Percentiles rank a stretch among this genome's conserved stretches.
Conservation (phyloP, 2,113 vertebrate genomes). For the Diadophis punctatus region DNA sequence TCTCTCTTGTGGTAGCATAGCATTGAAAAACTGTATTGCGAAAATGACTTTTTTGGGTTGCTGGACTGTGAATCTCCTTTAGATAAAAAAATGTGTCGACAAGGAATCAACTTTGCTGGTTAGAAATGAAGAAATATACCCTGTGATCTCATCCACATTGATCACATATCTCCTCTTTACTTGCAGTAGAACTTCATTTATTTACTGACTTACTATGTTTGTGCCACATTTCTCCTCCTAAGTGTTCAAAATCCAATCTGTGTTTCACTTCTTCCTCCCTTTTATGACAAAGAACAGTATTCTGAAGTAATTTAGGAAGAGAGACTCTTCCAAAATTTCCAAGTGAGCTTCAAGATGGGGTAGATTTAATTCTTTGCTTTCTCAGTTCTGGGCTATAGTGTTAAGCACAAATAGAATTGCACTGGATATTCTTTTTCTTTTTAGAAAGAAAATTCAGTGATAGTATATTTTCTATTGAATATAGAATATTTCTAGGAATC, state of each 20-base stretch:
- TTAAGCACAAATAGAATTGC: not conserved
- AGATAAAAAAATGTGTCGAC: not conserved
- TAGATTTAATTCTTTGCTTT: not conserved
- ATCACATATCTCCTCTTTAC: not conserved
- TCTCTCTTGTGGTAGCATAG: not conserved
- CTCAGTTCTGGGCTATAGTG: not conserved
- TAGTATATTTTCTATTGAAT: not conserved
- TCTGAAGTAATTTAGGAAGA: not conserved
- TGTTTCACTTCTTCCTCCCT: not conserved
- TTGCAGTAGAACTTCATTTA: not conserved
- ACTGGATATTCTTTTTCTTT: not conserved
- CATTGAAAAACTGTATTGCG: not conserved
- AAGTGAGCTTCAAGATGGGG: not conserved
- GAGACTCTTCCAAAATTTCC: not conserved
- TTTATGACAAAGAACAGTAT: not conserved
- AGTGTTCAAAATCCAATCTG: not conserved
- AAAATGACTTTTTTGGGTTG: not conserved
- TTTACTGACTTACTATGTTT: not conserved
- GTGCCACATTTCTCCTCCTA: not conserved
- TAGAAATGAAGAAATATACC: not conserved
- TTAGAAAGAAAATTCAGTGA: not conserved
- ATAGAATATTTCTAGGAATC: not conserved
- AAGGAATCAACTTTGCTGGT: not conserved
- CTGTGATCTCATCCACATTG: not conserved
- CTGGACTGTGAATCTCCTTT: not conserved